Conservation (phyloP, 2,113 vertebrate genomes). For the Alethe diademata region DNA sequence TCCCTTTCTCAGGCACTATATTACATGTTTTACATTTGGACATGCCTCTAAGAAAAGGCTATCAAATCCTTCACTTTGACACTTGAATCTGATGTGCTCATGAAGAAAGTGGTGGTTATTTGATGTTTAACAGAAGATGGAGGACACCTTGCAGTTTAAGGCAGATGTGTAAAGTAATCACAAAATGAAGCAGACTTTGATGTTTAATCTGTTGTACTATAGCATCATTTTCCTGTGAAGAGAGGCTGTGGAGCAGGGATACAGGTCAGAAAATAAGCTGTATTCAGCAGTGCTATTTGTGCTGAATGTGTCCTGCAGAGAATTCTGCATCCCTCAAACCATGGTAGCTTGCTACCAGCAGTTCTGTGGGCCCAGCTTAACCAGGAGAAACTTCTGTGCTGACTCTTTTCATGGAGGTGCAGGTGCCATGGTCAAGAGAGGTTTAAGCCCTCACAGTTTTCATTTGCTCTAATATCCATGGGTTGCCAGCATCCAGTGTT, state of each 20-base stretch:
- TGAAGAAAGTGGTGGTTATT: neutral
- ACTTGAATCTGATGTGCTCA: neutral
- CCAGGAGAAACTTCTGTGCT: neutral
- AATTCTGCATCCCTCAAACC: neutral
- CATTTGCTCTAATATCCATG: neutral
- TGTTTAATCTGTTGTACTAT: neutral
- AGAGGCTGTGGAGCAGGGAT: neutral
- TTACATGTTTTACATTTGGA: neutral
- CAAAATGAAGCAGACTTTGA: neutral
- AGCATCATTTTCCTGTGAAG: neutral
- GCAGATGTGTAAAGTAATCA: neutral
- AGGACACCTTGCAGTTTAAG: neutral
- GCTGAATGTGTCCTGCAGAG: neutral
- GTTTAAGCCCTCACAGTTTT: neutral
- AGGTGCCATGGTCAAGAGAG: neutral
- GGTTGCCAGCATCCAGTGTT: neutral
- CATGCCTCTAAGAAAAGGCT: neutral
- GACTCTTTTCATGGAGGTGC: neutral
- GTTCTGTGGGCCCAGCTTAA: neutral
- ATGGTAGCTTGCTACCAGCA: neutral
- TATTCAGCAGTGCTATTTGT: neutral
- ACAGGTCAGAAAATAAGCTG: neutral
- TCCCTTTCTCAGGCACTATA: neutral
- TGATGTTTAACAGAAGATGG: neutral
- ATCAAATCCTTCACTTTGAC: neutral